Evolutionary conservation across 2,113 vertebrate genomes (phyloP), one percentile per base, ranked within the genome.

Genomic region (Oncorhynchus mykiss): DNA sequence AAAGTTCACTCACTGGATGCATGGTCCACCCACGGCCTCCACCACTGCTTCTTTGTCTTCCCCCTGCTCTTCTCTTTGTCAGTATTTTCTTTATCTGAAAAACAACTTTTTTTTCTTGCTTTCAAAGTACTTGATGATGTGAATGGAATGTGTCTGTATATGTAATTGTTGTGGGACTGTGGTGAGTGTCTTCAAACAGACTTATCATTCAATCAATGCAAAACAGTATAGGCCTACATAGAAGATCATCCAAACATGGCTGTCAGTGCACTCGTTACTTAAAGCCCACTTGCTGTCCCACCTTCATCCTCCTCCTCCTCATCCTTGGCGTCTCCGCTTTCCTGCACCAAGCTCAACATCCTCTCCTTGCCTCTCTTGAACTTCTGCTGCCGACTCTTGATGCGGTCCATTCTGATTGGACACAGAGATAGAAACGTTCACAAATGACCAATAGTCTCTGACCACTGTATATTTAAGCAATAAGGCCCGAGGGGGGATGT

Each of bases 11-110:
- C 93, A 99, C 97, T 98, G 91, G 97, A 98, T 91, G 97, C 95
- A 88, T 99, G 97, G 94, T 99, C 96, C 80, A 97, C 96, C 97
- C 97, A 99, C 90, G 97, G 97, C 86, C 94, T 96, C 97, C 97
- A 99, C 97, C 97, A 99, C 89, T 95, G 93, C 92, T 95, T 97
- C 92, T 93, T 45, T 45, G 39, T 94, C 93, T 92, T 94, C 91
- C 93, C 93, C 89, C 96, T 96, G 91, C 88, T 90, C 91, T 93
- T 96, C 87, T 96, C 94, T 90, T 94, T 95, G 85, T 93, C 94
- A 91, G 93, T 92, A 92, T 95, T 94, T 94, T 93, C 68, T 70
- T 95, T 94, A 94, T 93, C 34, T 49, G 45, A 49, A 20, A 49
- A 22, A 70, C 0, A 13, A 9, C 16, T 1, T 2, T 9, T 9